Conservation (phyloP, 2,888 invertebrate species). For the Serrognathus titanus region DNA sequence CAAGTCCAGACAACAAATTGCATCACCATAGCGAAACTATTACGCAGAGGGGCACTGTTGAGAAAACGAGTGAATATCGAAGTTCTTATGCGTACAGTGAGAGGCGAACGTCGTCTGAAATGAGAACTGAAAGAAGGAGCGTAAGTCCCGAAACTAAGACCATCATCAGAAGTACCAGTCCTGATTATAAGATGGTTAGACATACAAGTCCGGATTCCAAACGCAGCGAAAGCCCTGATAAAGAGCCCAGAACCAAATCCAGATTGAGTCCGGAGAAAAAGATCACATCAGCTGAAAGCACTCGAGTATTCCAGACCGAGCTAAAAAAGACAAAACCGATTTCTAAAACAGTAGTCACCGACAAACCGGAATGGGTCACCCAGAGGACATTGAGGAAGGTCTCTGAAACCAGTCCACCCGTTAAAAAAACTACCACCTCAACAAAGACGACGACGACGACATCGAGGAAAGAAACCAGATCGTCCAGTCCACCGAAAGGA, state of each 20-base stretch:
- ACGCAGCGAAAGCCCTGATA: constrained; percentile 30
- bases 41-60: constrained; percentile 11
- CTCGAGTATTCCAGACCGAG: constrained; percentile 30
- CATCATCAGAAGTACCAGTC: constrained; percentile 14
- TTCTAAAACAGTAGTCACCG: constrained; percentile 47
- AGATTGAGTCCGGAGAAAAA: constrained; percentile 48
- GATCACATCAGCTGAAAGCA: constrained; percentile 34
- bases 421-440: constrained; percentile 21
- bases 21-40: constrained; percentile 23
- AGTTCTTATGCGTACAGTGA: constrained; percentile 30
- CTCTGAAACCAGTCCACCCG: constrained; percentile 37
- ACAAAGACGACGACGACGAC: constrained; percentile 22
- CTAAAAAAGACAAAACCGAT: constrained; percentile 43
- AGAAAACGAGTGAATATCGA: constrained; percentile 28
- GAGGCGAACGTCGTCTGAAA: constrained; percentile 28
- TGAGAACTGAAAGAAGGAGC: constrained; percentile 7
- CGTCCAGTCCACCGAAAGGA: constrained; percentile 39
- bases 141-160: constrained; percentile 9
- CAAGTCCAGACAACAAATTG: constrained; percentile 25
- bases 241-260: constrained; percentile 44
- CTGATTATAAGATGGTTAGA: constrained; percentile 24
- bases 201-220: constrained; percentile 34
- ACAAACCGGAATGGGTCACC: constrained; percentile 62
- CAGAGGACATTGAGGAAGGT: constrained; percentile 58
- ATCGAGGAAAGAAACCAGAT: constrained; percentile 26